Evolutionary conservation across 2,888 invertebrate species (phyloP).

Genomic region (Prenolepis imparis): DNA sequence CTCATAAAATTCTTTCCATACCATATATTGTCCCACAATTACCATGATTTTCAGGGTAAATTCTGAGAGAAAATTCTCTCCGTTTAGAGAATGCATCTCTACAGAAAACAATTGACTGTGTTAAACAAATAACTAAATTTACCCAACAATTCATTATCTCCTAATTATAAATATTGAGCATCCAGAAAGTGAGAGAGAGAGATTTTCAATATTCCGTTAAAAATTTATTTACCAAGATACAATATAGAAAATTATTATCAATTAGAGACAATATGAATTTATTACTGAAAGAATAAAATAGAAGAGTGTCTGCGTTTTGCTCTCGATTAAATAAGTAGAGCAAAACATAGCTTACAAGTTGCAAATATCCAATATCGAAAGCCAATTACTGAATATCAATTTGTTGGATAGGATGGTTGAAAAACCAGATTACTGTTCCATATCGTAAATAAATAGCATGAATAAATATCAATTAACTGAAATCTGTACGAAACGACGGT

Average conservation of each 20-base stretch:
- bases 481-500: constrained; percentile 30
- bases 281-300: constrained; percentile 15
- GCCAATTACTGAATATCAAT: constrained; percentile 52
- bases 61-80: too few species aligned
- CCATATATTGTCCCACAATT: too few species aligned
- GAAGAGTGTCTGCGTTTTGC: neutral
- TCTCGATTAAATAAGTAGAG: constrained; percentile 28
- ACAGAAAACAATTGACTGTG: neutral
- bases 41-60: too few species aligned
- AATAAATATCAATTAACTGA: constrained; percentile 43
- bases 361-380: constrained; percentile 46
- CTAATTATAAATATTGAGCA: neutral
- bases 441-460: constrained; percentile 33
- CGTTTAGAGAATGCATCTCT: neutral
- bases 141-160: neutral
- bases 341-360: constrained; percentile 34
- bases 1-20: too few species aligned
- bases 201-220: neutral
- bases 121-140: neutral
- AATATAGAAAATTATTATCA: constrained; percentile 25
- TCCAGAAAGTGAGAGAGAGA: neutral
- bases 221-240: constrained; percentile 16
- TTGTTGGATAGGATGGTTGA: constrained; percentile 30
- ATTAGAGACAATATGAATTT: constrained; percentile 12
- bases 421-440: constrained; percentile 22